Evolutionary conservation across 23 tunicate species (phyloP).

Genomic region (Trididemnum miniatum): DNA sequence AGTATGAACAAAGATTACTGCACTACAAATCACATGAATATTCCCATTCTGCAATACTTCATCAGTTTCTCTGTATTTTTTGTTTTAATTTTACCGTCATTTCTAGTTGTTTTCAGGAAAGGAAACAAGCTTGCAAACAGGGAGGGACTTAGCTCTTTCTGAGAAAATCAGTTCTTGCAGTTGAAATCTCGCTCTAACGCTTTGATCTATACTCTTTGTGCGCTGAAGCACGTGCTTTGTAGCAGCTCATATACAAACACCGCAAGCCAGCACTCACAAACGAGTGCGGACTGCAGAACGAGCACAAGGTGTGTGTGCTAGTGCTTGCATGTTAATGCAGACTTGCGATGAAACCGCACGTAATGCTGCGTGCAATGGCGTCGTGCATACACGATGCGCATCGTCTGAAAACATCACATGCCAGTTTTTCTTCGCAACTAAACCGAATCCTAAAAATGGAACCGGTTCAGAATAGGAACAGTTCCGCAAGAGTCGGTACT

Average conservation of each 20-base stretch:
- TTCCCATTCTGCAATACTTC: background rate
- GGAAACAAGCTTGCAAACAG: background rate
- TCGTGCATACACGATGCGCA: background rate
- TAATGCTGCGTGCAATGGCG: background rate
- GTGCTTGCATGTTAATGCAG: background rate
- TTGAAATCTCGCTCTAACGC: too few species aligned
- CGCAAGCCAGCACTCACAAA: too few species aligned
- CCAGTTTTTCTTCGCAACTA: background rate
- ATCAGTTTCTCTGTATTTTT: background rate
- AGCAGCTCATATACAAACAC: too few species aligned
- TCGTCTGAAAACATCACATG: background rate
- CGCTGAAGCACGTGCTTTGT: too few species aligned
- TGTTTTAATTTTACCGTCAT: background rate
- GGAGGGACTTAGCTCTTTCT: background rate
- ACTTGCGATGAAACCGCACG: background rate
- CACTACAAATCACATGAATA: background rate
- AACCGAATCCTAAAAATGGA: background rate
- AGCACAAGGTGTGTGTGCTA: background rate
- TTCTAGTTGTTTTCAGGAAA: background rate
- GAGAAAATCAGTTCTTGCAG: background rate
- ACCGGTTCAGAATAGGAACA: too few species aligned
- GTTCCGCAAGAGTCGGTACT: background rate
- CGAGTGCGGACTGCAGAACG: background rate
- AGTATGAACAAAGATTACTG: too few species aligned
- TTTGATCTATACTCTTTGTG: too few species aligned